Evolutionary conservation across 2,113 vertebrate species (phyloP).

Genomic region (Seriola aureovittata): DNA sequence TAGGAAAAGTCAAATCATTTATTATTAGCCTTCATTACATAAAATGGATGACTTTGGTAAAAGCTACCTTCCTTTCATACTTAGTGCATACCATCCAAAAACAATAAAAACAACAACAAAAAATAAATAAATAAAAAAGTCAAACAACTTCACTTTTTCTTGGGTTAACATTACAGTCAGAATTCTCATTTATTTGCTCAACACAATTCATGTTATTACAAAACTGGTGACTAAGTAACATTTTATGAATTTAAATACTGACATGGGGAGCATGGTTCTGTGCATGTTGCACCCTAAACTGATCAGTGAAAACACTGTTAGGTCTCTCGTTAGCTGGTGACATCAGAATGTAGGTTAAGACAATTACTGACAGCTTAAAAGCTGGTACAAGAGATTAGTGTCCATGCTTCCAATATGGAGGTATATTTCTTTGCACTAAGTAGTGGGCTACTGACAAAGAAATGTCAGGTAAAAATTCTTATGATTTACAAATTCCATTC

Average conservation of each 20-base stretch:
- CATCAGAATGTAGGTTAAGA: constrained; percentile 80
- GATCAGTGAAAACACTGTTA: constrained; percentile 23
- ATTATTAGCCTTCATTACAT: constrained; percentile 26
- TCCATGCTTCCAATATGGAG: constrained; percentile 10
- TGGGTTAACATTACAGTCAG: neutral
- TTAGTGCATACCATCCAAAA: neutral
- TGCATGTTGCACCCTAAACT: neutral
- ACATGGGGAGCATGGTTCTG: neutral
- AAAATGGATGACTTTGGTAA: constrained; percentile 8
- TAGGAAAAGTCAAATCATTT: constrained; percentile 57
- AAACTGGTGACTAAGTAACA: neutral
- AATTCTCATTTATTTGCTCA: neutral
- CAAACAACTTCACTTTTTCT: neutral
- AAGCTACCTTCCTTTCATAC: neutral
- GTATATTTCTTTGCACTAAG: constrained; percentile 22
- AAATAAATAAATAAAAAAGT: neutral
- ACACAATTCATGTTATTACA: neutral
- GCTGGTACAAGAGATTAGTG: constrained; percentile 59
- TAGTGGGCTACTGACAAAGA: neutral
- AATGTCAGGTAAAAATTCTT: neutral
- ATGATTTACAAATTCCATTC: neutral
- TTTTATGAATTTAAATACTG: neutral
- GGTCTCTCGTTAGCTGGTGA: constrained; percentile 22
- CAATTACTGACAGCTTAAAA: constrained; percentile 73
- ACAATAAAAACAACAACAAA: neutral